Percentiles rank a stretch among this genome's conserved stretches.
Evolutionary conservation across 2,797 vertebrate genomes (phyloP).

Genomic region (Morus bassanus): DNA sequence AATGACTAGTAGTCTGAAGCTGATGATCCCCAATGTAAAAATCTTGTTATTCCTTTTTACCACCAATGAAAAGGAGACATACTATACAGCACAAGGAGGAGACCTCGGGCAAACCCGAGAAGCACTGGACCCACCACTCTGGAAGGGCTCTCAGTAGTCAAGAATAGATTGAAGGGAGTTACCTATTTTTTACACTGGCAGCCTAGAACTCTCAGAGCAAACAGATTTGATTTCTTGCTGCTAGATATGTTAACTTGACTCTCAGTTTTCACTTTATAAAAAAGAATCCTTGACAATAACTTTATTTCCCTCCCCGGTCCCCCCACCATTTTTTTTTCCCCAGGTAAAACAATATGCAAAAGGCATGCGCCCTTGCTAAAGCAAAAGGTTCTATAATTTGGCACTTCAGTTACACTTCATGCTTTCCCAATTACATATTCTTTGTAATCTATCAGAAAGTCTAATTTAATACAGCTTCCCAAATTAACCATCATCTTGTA

Average conservation of each 20-base stretch:
- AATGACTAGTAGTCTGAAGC: not conserved
- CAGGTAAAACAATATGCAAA: not conserved
- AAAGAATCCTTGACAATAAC: not conserved
- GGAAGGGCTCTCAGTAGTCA: not conserved
- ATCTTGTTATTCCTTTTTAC: not conserved
- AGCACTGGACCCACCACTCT: not conserved
- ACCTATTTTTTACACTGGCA: rapidly evolving
- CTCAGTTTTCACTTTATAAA: not conserved
- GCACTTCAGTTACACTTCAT: not conserved
- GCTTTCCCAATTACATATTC: not conserved
- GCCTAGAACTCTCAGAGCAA: not conserved
- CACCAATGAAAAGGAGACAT: not conserved
- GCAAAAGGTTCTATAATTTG: not conserved
- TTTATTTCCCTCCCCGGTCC: not conserved
- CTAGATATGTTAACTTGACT: not conserved
- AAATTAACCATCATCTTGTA: not conserved
- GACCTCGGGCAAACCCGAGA: not conserved
- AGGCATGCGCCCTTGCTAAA: not conserved
- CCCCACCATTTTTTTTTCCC: rapidly evolving
- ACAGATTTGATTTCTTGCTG: not conserved
- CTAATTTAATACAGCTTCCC: not conserved
- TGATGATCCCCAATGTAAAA: not conserved
- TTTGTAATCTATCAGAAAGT: not conserved
- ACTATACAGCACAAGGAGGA: not conserved
- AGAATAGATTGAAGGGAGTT: not conserved